phyloP scores from a whole-genome alignment of 2,113 vertebrate species.

The Dissostichus mawsoni region DNA sequence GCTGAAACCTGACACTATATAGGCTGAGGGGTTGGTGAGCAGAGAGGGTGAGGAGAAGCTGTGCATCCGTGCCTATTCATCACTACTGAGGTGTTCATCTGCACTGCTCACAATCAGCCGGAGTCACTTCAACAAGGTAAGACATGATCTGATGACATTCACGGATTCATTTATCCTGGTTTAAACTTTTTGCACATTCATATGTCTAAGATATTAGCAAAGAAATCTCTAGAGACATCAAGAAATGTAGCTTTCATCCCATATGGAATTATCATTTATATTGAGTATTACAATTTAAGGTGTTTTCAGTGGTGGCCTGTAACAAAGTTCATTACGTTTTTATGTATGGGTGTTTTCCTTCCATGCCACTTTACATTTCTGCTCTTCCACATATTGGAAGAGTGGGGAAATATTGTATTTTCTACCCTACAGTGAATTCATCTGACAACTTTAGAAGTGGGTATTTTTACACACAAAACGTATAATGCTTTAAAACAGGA shows the following conservation, averaged over 20 bases:
- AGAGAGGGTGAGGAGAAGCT: constrained; percentile 39
- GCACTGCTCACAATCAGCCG: constrained; percentile 1
- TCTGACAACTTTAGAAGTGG: no score
- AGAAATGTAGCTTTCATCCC: neutral
- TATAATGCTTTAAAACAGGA: no score
- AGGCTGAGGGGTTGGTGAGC: constrained; percentile 42
- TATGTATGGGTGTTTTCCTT: no score
- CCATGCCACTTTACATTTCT: no score
- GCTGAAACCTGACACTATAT: constrained; percentile 70
- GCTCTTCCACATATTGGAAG: no score
- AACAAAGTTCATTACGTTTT: neutral
- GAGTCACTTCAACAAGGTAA: constrained; percentile 51
- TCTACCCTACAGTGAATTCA: no score
- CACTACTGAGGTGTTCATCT: constrained; percentile 31
- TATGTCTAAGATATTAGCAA: neutral
- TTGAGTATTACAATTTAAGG: neutral
- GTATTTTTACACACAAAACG: no score
- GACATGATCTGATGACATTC: neutral
- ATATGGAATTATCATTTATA: neutral
- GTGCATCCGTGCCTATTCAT: constrained; percentile 41
- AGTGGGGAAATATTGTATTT: no score
- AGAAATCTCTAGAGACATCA: neutral
- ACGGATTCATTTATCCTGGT: neutral
- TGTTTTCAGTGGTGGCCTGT: no score
- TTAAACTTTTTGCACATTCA: neutral